Evolutionary conservation across 2,797 vertebrate genomes (phyloP), one percentile per base, ranked within the genome.

Genomic region (Phoxinus dragarum): DNA sequence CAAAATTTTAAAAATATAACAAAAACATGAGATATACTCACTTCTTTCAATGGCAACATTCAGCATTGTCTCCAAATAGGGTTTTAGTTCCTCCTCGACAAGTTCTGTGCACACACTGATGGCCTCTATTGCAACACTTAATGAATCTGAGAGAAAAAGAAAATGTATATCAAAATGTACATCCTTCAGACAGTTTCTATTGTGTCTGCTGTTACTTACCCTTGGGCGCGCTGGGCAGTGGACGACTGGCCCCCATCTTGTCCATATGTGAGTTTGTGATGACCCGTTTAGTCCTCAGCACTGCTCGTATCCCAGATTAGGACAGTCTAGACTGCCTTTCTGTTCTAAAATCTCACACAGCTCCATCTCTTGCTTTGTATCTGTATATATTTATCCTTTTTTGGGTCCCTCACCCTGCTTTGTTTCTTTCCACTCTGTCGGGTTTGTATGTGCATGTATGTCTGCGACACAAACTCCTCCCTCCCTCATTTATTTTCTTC

Each of bases 51-150:
- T 89, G 0, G 95, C 93, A 88, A 84, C 89, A 61, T 66, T 85
- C 74, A 96, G 88, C 74, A 96, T 90, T 0, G 93, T 95, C 87
- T 94, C 93, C 89, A 96, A 89, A 19, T 96, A 94, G 2, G 95
- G 94, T 80, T 89, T 91, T 0, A 96, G 93, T 85, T 96, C 96
- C 1, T 93, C 90, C 71, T 94, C 95, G 0, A 93, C 91, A 81
- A 94, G 92, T 47, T 95, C 95, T 82, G 95, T 80, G 34, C 94
- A 95, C 67, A 96, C 94, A 75, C 94, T 91, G 90, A 96, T 95
- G 4, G 94, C 87, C 0, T 93, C 93, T 61, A 96, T 80, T 0
- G 94, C 94, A 40, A 92, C 88, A 88, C 92, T 94, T 81, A 96
- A 86, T 82, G 92, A 91, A 21, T 95, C 95, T 96, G 90, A 16